Base-by-base conservation (phyloP, 1,140 invertebrate genomes). In the Trichonephila inaurata region DNA sequence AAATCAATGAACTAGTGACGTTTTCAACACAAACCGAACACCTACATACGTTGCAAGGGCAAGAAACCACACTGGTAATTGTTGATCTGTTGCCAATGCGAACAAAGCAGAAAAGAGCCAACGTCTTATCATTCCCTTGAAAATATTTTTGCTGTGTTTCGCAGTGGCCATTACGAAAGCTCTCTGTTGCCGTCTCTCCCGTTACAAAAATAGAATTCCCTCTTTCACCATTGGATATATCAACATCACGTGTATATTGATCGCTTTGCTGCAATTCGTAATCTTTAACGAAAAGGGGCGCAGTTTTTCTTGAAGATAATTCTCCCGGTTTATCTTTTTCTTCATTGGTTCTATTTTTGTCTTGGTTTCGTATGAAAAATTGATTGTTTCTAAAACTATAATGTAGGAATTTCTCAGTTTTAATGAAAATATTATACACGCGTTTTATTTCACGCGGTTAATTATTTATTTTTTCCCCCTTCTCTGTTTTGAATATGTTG, bases 71-170 rank as follows among this genome's bases (percentile, higher is more conserved):
- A 12, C 3, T 33, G n/a, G 44, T 58, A 51, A 58, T 60, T 85
- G 44, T 85, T 85, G 82, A 85, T 58, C 44, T 85, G 44, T 58
- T 85, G 82, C 82, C 82, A 85, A n/a, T 85, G 82, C 44, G 82
- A 85, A 85, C 82, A 60, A 85, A 85, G 44, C 44, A 85, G 51
- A 85, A 85, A 58, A 51, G 51, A 51, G 82, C 82, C 58, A 60
- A 85, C 51, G 44, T 85, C 82, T 85, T 85, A 60, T 85, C 82
- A 85, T 85, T 85, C 21, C 44, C 82, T 44, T 60, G 40, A 24
- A 58, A 77, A 77, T 77, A 77, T 77, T 77, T 77, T 77, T 77
- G 72, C 72, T 77, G 72, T 66, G 60, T 61, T 88, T 64, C 51
- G 62, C 86, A 58, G 86, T 66, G 58, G 61, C 19, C 40, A 64